Evolutionary conservation across 2,888 invertebrate species (phyloP).

Genomic region (Tigriopus californicus): DNA sequence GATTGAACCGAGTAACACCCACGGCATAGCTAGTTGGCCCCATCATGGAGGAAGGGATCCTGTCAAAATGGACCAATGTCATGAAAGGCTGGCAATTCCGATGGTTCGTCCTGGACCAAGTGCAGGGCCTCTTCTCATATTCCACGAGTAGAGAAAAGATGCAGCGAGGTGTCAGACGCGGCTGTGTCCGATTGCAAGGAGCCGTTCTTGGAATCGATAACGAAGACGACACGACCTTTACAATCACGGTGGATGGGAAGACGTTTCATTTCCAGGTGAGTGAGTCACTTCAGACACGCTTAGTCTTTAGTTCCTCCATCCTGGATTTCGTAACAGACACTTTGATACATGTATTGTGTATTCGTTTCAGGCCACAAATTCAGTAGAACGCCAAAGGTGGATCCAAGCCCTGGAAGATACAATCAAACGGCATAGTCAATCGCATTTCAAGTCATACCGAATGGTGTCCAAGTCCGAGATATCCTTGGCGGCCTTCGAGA

Average conservation of each 20-base stretch:
- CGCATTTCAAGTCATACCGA: conserved; percentile 18
- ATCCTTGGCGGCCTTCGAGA: conserved; percentile 53
- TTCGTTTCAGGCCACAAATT: conserved; percentile 50
- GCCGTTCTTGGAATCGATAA: conserved; percentile 97
- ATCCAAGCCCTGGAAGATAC: conserved; percentile 85
- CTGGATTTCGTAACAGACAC: too few species aligned
- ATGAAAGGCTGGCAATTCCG: conserved; percentile 98
- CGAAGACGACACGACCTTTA: conserved; percentile 91
- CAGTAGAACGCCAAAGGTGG: conserved; percentile 88
- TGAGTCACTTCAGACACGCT: too few species aligned
- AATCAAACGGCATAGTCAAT: conserved; percentile 55
- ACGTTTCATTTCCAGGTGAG: conserved; percentile 85
- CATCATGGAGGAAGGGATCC: conserved; percentile 60
- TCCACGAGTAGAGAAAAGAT: conserved; percentile 92
- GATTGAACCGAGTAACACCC: too few species aligned
- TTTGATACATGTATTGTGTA: too few species aligned
- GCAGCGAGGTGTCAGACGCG: conserved; percentile 86
- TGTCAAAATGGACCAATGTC: conserved; percentile 94
- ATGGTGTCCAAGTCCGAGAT: conserved; percentile 24
- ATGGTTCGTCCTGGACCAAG: conserved; percentile 96
- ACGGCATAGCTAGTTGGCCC: too few species aligned
- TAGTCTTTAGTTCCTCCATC: too few species aligned
- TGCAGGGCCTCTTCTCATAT: conserved; percentile 83
- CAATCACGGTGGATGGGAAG: conserved; percentile 95
- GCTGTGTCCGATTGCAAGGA: conserved; percentile 89